Conservation (phyloP, 1,140 invertebrate species). For the Polypedilum pembai region DNA sequence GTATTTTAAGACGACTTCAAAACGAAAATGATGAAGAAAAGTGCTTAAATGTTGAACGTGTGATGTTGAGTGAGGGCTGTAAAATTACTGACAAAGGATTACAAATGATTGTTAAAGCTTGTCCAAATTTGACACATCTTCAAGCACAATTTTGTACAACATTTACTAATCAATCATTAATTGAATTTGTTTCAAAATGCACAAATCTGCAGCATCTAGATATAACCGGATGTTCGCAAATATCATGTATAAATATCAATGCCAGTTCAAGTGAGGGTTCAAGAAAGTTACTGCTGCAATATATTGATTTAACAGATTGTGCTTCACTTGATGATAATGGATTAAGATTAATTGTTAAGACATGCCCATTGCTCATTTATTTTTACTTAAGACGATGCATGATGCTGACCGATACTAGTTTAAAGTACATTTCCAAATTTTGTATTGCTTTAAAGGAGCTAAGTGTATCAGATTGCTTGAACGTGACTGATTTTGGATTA, state of each 20-base stretch:
- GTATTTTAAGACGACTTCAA: conserved; percentile 53
- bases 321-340: conserved; percentile 71
- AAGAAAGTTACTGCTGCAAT: conserved; percentile 56
- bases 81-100: conserved; percentile 68
- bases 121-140: conserved; percentile 63
- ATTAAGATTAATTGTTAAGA: conserved; percentile 69
- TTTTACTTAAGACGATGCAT: conserved; percentile 82
- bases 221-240: conserved; percentile 60
- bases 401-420: conserved; percentile 71
- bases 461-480: conserved; percentile 81
- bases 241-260: conserved; percentile 61
- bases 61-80: conserved; percentile 64
- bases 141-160: conserved; percentile 60
- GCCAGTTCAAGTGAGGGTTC: conserved; percentile 51
- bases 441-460: conserved; percentile 75
- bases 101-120: conserved; percentile 56
- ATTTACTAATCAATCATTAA: conserved; percentile 47
- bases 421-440: conserved; percentile 77
- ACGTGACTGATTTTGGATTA: conserved; percentile 83
- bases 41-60: conserved; percentile 54
- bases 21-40: conserved; percentile 48
- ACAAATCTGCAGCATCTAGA: conserved; percentile 65
- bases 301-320: conserved; percentile 81
- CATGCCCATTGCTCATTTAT: conserved; percentile 78
- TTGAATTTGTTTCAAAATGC: conserved; percentile 57